These are phyloP conservation scores for Promerops cafer DNA, from an alignment of 2,113 vertebrate species.

Conservation along the genomic window DNA sequence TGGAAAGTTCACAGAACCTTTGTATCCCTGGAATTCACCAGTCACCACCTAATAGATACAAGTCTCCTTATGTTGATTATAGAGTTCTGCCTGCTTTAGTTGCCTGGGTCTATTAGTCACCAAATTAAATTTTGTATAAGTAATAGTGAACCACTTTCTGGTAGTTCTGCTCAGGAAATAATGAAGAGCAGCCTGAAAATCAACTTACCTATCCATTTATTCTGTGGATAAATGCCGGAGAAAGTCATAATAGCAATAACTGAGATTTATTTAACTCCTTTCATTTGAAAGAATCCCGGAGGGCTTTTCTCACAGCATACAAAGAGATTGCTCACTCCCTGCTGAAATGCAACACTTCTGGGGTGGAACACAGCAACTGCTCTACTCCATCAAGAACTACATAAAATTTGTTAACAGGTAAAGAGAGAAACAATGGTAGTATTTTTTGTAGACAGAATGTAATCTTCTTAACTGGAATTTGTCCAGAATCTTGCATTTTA, in stretches of 20 bases:
- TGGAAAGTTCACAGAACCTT: not conserved
- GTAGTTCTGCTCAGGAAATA: slow-evolving; percentile 65
- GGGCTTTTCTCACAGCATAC: slow-evolving; percentile 37
- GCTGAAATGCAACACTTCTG: slow-evolving; percentile 49
- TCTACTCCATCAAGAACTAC: not conserved
- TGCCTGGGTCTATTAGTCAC: slow-evolving; percentile 51
- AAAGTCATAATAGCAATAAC: slow-evolving; percentile 46
- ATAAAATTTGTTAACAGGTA: slow-evolving; percentile 15
- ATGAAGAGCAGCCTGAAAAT: slow-evolving; percentile 61
- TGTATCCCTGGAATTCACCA: not conserved
- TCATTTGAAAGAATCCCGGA: slow-evolving; percentile 29
- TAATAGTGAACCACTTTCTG: slow-evolving; percentile 57
- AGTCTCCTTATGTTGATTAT: slow-evolving; percentile 43
- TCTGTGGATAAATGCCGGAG: slow-evolving; percentile 43
- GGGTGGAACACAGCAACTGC: slow-evolving; percentile 19
- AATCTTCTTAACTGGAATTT: not conserved
- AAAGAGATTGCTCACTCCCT: slow-evolving; percentile 35
- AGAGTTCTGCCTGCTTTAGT: not conserved
- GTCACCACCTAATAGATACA: slow-evolving; percentile 12
- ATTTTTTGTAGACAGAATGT: not conserved
- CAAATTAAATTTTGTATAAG: slow-evolving; percentile 68
- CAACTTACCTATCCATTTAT: slow-evolving; percentile 49
- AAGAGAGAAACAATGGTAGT: not conserved
- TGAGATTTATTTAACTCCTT: slow-evolving; percentile 52
- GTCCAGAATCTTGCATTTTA: not conserved